Percentiles rank a stretch among this genome's conserved stretches.
Conservation (phyloP, 2,113 vertebrate genomes). For the Sinocyclocheilus maitianheensis region DNA sequence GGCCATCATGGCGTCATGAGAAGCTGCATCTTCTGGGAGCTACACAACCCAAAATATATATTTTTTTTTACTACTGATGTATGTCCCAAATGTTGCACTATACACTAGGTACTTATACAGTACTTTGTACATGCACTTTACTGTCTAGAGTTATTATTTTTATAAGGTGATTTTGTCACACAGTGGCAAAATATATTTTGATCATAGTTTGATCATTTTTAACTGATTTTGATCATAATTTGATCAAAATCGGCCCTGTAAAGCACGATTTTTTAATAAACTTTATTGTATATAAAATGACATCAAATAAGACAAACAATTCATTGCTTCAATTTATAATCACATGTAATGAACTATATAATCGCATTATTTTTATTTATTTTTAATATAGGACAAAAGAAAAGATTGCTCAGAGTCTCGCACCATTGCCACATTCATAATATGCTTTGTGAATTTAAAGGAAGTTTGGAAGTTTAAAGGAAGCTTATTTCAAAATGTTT, state of each 20-base stretch:
- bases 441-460: neutral
- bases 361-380: neutral
- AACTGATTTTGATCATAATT: neutral
- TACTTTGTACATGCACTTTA: no score
- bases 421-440: neutral
- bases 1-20: conserved; percentile 86
- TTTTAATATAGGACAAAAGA: neutral
- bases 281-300: neutral
- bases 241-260: neutral
- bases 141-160: no score
- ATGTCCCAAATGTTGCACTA: neutral
- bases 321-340: neutral
- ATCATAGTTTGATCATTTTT: neutral
- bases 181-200: neutral
- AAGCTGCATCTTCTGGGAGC: conserved; percentile 79
- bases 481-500: neutral
- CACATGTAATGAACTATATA: neutral
- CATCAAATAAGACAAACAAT: neutral
- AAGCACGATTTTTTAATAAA: neutral
- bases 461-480: no score
- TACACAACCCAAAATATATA: neutral
- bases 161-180: no score
- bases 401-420: neutral
- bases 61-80: neutral
- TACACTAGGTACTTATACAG: neutral